phyloP scores from a whole-genome alignment of 2,888 invertebrate genomes.

The Rhorus exstirpatorius region DNA sequence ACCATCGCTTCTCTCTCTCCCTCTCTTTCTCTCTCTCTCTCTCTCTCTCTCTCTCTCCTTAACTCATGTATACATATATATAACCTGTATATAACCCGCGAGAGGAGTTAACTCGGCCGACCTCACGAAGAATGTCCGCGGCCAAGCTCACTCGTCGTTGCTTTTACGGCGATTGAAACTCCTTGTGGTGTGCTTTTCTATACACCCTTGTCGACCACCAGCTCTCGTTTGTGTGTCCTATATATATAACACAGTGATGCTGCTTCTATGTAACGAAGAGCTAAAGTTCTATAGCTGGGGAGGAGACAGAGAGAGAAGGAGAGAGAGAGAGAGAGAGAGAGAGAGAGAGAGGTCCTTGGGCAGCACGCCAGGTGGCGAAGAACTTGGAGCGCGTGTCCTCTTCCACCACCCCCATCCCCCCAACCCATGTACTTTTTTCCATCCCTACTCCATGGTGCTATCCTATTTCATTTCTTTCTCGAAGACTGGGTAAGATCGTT shows the following conservation, averaged over 20 bases:
- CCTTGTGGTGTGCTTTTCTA: slow-evolving; percentile 67
- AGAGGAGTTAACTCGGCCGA: slow-evolving; percentile 64
- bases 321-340: slow-evolving; percentile 60
- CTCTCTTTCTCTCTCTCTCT: slow-evolving; percentile 45
- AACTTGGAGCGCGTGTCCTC: slow-evolving; percentile 55
- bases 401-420: slow-evolving; percentile 32
- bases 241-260: slow-evolving; percentile 22
- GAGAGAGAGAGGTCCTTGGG: slow-evolving; percentile 77
- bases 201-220: slow-evolving; percentile 28
- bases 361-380: slow-evolving; percentile 83
- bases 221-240: neutral
- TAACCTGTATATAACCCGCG: slow-evolving; percentile 4
- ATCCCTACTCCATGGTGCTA: neutral
- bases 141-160: slow-evolving; percentile 76
- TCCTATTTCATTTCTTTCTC: slow-evolving; percentile 23
- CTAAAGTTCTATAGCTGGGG: slow-evolving; percentile 14
- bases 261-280: slow-evolving; percentile 40
- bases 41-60: slow-evolving; percentile 43
- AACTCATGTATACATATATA: slow-evolving; percentile 14
- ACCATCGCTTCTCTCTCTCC: slow-evolving; percentile 76
- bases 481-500: slow-evolving; percentile 39
- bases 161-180: slow-evolving; percentile 85
- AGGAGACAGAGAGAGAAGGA: slow-evolving; percentile 29
- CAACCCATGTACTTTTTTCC: slow-evolving; percentile 1
- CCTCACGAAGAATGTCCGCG: slow-evolving; percentile 68